phyloP scores from a whole-genome alignment of 2,113 vertebrate species.

The Poecile atricapillus region DNA sequence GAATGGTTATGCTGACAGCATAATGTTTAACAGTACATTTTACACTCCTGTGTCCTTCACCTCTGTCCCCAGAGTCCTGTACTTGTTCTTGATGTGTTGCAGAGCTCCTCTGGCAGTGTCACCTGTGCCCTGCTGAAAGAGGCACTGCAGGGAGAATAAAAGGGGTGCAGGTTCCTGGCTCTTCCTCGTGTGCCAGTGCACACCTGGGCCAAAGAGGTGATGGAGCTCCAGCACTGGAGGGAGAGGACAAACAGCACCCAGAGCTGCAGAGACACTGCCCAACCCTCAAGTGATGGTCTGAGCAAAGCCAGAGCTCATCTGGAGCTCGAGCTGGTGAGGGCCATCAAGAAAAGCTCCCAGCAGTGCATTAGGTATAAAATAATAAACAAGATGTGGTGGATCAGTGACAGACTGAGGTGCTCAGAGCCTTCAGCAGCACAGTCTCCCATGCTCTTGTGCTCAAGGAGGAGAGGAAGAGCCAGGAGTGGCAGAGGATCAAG shows the following conservation, averaged over 20 bases:
- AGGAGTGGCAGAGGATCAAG: neutral
- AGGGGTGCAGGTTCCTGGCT: neutral
- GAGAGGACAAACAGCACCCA: neutral
- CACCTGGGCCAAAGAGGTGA: neutral
- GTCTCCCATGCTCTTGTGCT: neutral
- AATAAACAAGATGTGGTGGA: neutral
- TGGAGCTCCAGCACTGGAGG: neutral
- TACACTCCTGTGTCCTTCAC: neutral
- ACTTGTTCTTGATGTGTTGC: neutral
- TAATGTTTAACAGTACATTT: neutral
- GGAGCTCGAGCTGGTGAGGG: neutral
- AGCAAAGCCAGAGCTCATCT: neutral
- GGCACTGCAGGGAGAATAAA: neutral
- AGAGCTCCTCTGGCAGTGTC: neutral
- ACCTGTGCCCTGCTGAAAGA: neutral
- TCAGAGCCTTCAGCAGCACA: neutral
- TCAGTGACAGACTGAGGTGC: neutral
- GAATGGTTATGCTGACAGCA: neutral
- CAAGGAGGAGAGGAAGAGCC: neutral
- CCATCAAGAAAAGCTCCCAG: neutral
- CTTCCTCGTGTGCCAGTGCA: rapidly evolving
- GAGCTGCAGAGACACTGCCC: neutral
- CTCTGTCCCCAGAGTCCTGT: neutral
- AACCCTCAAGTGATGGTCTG: neutral
- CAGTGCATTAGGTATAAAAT: neutral